Percentiles rank a stretch among this genome's conserved stretches.
phyloP scores from a whole-genome alignment of 2,797 vertebrate species.

The Salarias fasciatus region DNA sequence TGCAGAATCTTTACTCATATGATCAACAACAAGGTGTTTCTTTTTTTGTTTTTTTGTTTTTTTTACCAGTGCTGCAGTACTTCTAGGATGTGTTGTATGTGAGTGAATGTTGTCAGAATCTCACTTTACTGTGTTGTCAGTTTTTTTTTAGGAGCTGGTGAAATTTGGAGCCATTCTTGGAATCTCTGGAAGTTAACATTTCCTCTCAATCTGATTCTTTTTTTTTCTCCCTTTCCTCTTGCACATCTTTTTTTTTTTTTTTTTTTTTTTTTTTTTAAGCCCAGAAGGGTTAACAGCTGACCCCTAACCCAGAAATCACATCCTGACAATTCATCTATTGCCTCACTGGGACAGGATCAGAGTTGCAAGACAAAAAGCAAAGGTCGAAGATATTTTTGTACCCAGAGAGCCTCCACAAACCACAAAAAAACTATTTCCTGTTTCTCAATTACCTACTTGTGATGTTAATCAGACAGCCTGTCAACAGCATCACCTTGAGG shows the following conservation, averaged over 20 bases:
- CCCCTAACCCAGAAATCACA: conserved; percentile 65
- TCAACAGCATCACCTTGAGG: not conserved
- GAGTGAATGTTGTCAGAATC: conserved; percentile 20
- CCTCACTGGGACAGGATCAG: conserved; percentile 47
- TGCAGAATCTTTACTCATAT: conserved; percentile 12
- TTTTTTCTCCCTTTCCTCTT: not conserved
- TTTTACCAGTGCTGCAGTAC: not conserved
- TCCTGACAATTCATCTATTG: conserved; percentile 64
- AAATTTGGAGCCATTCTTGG: conserved; percentile 29
- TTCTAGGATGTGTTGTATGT: conserved; percentile 17
- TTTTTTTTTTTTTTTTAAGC: conserved; percentile 34
- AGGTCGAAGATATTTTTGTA: conserved; percentile 24
- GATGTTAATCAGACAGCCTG: not conserved
- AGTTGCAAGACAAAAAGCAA: conserved; percentile 36
- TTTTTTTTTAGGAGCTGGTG: not conserved
- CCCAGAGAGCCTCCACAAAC: conserved; percentile 31
- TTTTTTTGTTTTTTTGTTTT: conserved; percentile 19
- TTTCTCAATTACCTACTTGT: not conserved
- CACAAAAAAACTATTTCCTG: not conserved
- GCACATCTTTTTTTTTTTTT: conserved; percentile 3
- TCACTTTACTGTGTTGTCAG: too few species aligned
- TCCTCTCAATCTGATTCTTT: conserved; percentile 5
- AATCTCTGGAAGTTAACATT: conserved; percentile 32
- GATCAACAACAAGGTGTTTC: conserved; percentile 18
- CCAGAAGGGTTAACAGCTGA: conserved; percentile 55